phyloP scores from a whole-genome alignment of 2,888 invertebrate species.

The Cephus pulcher region DNA sequence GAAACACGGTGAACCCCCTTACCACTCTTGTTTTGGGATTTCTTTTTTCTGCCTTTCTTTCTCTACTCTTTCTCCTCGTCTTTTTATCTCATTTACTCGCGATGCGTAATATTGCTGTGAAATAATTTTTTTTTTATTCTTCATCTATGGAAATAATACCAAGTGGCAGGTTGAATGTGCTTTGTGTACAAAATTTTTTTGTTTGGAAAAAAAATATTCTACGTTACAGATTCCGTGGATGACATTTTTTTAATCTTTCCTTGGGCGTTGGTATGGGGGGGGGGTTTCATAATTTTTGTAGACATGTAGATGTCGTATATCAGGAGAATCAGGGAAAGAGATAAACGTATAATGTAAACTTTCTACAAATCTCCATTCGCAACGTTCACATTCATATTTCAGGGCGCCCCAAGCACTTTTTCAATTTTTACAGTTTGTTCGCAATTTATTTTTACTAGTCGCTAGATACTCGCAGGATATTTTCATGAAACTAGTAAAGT shows the following conservation, averaged over 20 bases:
- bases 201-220: neutral
- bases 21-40: neutral
- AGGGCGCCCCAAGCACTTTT: neutral
- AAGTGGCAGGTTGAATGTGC: neutral
- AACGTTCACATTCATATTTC: neutral
- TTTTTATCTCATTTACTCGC: neutral
- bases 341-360: neutral
- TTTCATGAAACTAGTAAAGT: neutral
- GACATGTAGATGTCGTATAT: neutral
- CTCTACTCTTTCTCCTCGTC: too few species aligned
- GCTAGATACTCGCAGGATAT: neutral
- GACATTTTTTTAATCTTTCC: neutral
- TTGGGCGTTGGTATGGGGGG: neutral
- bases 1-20: neutral
- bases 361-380: neutral
- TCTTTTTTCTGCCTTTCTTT: neutral
- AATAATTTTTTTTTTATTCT: neutral
- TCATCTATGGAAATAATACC: neutral
- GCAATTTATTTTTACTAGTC: neutral
- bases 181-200: neutral
- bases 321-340: neutral
- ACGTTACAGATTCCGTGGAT: neutral
- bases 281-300: neutral
- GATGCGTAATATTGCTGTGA: neutral
- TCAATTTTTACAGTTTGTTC: neutral